phyloP scores from a whole-genome alignment of 2,113 vertebrate species.

The Rutilus rutilus region DNA sequence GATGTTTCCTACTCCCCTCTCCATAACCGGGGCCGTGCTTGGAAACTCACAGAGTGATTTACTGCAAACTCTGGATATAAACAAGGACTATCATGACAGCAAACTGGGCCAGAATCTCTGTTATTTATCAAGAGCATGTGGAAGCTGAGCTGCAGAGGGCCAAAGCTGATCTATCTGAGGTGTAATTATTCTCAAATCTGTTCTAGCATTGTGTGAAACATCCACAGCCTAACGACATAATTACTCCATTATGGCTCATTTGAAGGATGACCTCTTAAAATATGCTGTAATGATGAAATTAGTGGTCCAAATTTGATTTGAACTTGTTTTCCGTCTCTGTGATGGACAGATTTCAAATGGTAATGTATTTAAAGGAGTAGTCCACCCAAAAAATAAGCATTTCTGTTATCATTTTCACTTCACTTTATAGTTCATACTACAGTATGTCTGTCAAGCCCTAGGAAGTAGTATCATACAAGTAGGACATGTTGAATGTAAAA shows the following conservation, averaged over 20 bases:
- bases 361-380: neutral
- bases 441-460: neutral
- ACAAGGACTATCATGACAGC: slow-evolving; percentile 3
- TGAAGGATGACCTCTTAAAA: neutral
- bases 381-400: neutral
- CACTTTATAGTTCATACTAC: neutral
- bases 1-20: neutral
- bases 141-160: neutral
- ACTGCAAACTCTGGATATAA: slow-evolving; percentile 13
- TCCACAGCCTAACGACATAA: slow-evolving; percentile 12
- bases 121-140: slow-evolving; percentile 9
- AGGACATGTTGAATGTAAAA: neutral
- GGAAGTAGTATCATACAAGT: neutral
- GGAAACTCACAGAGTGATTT: slow-evolving; percentile 1
- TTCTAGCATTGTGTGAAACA: neutral
- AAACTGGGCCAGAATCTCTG: neutral
- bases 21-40: neutral
- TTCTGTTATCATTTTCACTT: neutral
- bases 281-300: neutral
- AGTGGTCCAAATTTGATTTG: neutral
- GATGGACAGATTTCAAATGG: neutral
- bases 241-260: neutral
- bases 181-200: slow-evolving; percentile 4
- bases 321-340: neutral
- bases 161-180: neutral